phyloP scores from a whole-genome alignment of 2,888 invertebrate genomes.

The Halictus ligatus region DNA sequence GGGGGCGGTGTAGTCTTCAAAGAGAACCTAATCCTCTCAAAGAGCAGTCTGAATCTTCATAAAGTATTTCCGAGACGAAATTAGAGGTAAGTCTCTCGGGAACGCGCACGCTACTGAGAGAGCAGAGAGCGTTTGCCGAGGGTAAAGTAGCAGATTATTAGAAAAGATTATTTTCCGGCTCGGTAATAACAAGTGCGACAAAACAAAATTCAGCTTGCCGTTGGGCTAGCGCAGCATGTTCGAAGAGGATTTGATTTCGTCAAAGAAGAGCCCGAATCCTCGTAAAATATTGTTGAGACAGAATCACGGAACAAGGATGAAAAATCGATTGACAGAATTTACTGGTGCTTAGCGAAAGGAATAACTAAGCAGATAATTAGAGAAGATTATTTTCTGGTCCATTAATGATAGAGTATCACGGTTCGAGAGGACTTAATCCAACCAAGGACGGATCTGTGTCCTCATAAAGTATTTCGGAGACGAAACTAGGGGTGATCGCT shows the following conservation, averaged over 20 bases:
- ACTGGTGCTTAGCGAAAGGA: not conserved
- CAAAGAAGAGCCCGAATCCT: not conserved
- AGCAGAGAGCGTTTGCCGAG: too few species aligned
- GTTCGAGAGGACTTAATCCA: not conserved
- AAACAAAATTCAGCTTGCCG: not conserved
- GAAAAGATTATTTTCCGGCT: not conserved
- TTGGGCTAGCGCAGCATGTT: not conserved
- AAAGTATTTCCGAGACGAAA: not conserved
- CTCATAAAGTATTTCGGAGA: not conserved
- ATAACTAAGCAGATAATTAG: not conserved
- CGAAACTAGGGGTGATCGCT: not conserved
- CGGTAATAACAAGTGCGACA: not conserved
- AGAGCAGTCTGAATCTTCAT: not conserved
- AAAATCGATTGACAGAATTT: not conserved
- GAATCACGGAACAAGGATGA: not conserved
- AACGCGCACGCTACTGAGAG: too few species aligned
- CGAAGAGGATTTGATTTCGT: not conserved
- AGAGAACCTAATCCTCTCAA: not conserved
- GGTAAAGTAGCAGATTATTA: too few species aligned
- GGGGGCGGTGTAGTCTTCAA: not conserved
- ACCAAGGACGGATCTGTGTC: not conserved
- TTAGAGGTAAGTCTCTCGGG: too few species aligned
- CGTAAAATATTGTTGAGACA: not conserved
- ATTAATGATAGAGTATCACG: not conserved
- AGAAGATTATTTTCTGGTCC: not conserved